Evolutionary conservation across 2,797 vertebrate species (phyloP), one percentile per base, ranked within the genome.

Genomic region (Characodon lateralis): DNA sequence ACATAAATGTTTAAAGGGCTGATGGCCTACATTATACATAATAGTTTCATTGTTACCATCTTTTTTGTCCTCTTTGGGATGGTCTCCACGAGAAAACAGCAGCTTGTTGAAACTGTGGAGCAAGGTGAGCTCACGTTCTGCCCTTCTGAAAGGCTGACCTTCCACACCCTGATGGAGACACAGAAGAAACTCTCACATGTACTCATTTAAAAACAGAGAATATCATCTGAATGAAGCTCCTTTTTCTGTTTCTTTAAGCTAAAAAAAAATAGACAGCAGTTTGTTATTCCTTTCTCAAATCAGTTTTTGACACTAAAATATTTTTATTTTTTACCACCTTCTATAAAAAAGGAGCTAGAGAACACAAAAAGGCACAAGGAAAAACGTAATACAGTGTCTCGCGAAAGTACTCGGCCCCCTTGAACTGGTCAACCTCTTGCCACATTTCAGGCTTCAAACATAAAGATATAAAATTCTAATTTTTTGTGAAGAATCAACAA

Each of bases 61-160:
- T 22, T 41, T 86, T 65, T 8, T 82, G 53, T 88, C 80, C 12
- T 89, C 79, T 90, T 39, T 85, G 1, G 76, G 56, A 22, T n/a
- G 35, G 24, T 74, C 83, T 84, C 51, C 89, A 77, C 96, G 91
- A 83, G 92, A 74, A 83, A 70, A 78, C 91, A 96, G 61, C 72
- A 98, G 65, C 46, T 84, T 92, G 78, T 94, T 96, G 79, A 96
- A 92, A 35, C 94, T 82, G 24, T 93, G 73, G 65, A 99, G 94
- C 82, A 99, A 93, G 55, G 85, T 90, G 53, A 99, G 93, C 82
- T 99, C 97, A 83, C 89, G 87, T 92, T 96, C 95, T 72, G 94
- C 95, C 86, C 92, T 97, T 86, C 94, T 96, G 89, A 95, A 96
- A 6, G 43, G 61, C 35, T 80, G 85, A 14, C 93, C 94, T 76